Percentiles rank a stretch among this genome's conserved stretches.
phyloP scores from a whole-genome alignment of 2,113 vertebrate genomes.

The Ailuropoda melanoleuca region DNA sequence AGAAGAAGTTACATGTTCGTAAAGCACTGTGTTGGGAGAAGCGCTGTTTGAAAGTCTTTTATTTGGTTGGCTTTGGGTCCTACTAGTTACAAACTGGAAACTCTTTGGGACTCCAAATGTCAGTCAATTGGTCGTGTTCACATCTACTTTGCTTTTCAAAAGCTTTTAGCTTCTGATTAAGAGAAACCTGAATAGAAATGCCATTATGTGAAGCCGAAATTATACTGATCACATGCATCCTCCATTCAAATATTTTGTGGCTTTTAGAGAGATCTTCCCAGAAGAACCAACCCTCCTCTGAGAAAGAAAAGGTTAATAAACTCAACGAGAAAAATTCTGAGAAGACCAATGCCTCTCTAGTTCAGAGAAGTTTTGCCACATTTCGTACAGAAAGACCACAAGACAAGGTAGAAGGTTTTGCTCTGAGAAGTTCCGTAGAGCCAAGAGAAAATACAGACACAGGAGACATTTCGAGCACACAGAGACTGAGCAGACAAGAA shows the following conservation, averaged over 20 bases:
- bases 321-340: conserved; percentile 90
- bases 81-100: background rate
- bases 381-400: conserved; percentile 45
- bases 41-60: background rate
- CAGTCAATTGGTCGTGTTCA: background rate
- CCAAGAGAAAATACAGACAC: conserved; percentile 50
- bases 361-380: conserved; percentile 47
- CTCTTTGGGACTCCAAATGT: background rate
- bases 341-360: conserved; percentile 76
- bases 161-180: background rate
- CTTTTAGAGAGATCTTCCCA: conserved; percentile 83
- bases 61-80: background rate
- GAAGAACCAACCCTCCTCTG: conserved; percentile 82
- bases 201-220: conserved; percentile 17
- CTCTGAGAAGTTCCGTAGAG: background rate
- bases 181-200: background rate
- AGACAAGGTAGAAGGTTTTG: conserved; percentile 30
- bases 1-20: background rate
- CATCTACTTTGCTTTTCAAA: background rate
- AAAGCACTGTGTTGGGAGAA: background rate
- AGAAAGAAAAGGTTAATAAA: conserved; percentile 86
- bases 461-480: background rate
- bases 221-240: background rate
- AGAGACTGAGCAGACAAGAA: conserved; percentile 33
- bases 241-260: conserved; percentile 67